Evolutionary conservation across 1,140 invertebrate species (phyloP).

Genomic region (Heterodera schachtii): DNA sequence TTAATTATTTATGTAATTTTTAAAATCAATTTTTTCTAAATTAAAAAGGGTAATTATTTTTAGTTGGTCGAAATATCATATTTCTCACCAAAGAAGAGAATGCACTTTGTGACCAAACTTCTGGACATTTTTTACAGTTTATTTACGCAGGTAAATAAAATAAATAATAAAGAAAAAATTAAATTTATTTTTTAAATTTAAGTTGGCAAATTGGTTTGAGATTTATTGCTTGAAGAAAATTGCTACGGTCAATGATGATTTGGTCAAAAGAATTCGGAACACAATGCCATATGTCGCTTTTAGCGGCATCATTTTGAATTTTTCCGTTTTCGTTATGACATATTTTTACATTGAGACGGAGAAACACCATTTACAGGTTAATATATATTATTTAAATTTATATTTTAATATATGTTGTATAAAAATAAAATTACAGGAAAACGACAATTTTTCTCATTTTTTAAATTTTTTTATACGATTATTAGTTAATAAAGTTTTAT

Average conservation of each 20-base stretch:
- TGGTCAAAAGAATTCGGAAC: neutral
- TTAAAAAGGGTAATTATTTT: too few species aligned
- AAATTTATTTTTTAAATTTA: neutral
- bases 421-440: too few species aligned
- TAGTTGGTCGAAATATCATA: conserved; percentile 14
- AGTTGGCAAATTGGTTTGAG: conserved; percentile 24
- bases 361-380: conserved; percentile 18
- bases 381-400: neutral
- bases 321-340: conserved; percentile 24
- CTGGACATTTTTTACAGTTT: conserved; percentile 23
- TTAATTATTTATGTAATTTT: too few species aligned
- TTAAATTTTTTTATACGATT: too few species aligned
- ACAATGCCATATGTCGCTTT: conserved; percentile 19
- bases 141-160: neutral
- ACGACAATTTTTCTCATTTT: too few species aligned
- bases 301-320: conserved; percentile 7
- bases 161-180: too few species aligned
- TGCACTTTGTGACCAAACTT: conserved; percentile 11
- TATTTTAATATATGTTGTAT: too few species aligned
- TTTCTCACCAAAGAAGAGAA: neutral
- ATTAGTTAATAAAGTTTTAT: too few species aligned
- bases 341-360: conserved; percentile 33
- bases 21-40: too few species aligned
- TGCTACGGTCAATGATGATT: conserved; percentile 1
- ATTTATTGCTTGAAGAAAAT: conserved; percentile 9